Evolutionary conservation across 1,140 invertebrate genomes (phyloP), one percentile per base, ranked within the genome.

Genomic region (Hylyphantes graminicola): DNA sequence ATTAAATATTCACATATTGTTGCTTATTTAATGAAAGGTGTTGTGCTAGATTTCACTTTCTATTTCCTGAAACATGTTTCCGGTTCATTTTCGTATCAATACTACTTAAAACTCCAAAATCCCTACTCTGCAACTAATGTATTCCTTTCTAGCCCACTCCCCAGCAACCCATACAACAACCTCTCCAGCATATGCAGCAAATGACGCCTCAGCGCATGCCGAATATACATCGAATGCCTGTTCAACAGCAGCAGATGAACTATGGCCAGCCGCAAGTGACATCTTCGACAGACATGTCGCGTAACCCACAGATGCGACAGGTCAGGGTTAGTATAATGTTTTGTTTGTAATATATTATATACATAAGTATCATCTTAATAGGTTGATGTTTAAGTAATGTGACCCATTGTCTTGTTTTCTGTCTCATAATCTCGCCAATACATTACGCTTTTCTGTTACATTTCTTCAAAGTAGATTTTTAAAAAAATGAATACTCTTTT

Each of bases 261-360:
- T 70, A 79, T 70, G 81, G 77, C 35, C 83, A 86, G 53, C 83
- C 76, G 12, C 83, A 81, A 54, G 84, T 85, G 17, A 85, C 86
- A 17, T 85, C 86, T 54, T 81, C 86, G 50, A 86, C 86, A 19
- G 67, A 86, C 79, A 11, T 70, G 12, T 59, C 55, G n/a, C 55
- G 64, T 7, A 74, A 55, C n/a, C 35, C 19, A 13, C 73, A 59
- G 61, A 72, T 74, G 19, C 51, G 80, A 35, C 80, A 74, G 48
- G n/a, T 74, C 7, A 64, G 63, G 59, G 65, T 50, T 64, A 61
- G 57, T 12, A 19, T 12, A 61, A 2, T 17, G 2, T 17, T 61
- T 17, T 61, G 12, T 17, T 61, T 17, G 3, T 10, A 6, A 17
- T 17, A 15, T 61, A 17, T 61, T 61, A 61, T 35, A 35, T 61